phyloP scores from a whole-genome alignment of 2,888 invertebrate species.

The Lasioglossum marginatum region DNA sequence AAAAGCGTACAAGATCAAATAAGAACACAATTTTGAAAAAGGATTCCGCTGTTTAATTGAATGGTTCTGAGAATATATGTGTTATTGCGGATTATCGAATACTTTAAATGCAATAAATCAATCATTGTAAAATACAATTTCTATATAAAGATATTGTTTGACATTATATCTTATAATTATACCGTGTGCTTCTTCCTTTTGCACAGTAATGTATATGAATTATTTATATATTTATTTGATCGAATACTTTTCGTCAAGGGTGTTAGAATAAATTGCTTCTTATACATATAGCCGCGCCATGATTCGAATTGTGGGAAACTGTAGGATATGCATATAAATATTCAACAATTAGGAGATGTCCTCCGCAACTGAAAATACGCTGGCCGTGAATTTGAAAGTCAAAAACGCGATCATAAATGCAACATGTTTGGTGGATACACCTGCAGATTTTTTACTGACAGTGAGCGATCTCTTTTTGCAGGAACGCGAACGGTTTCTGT shows the following conservation, averaged over 20 bases:
- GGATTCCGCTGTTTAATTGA: too few relatives aligned
- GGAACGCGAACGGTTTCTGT: conserved; percentile 22
- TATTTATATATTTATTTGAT: background rate
- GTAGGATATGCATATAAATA: background rate
- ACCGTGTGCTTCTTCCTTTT: too few relatives aligned
- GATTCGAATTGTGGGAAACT: background rate
- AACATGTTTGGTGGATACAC: background rate
- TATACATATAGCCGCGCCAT: too few relatives aligned
- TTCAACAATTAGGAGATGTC: background rate
- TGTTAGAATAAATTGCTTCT: background rate
- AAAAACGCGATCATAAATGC: background rate
- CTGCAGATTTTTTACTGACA: conserved; percentile 7
- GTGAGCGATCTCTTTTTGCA: conserved; percentile 6
- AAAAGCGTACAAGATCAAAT: too few relatives aligned
- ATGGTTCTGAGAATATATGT: too few relatives aligned
- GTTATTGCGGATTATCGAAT: too few relatives aligned
- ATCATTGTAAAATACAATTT: too few relatives aligned
- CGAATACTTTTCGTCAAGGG: background rate
- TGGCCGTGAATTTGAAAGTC: background rate
- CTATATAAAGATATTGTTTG: too few relatives aligned
- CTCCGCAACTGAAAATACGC: background rate
- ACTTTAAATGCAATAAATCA: too few relatives aligned
- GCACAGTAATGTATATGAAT: background rate
- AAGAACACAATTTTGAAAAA: too few relatives aligned
- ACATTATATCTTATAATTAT: too few relatives aligned